Conservation (phyloP, 2,797 vertebrate genomes). For the Typhlichthys subterraneus region DNA sequence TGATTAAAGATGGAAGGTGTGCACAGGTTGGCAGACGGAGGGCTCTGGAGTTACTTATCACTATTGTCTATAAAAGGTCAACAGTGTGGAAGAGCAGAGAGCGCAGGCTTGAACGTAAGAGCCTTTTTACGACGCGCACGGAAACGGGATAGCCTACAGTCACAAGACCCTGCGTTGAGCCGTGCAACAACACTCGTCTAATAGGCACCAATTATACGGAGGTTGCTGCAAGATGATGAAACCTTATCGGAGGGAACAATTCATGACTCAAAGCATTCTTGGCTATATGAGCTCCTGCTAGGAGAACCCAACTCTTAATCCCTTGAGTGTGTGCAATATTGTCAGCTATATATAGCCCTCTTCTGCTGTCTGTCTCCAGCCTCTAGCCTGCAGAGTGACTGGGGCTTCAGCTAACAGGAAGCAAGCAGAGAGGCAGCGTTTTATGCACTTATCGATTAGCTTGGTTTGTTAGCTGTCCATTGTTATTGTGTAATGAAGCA, state of each 20-base stretch:
- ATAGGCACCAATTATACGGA: constrained; percentile 90
- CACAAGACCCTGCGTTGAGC: constrained; percentile 83
- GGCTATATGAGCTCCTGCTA: constrained; percentile 88
- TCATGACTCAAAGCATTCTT: constrained; percentile 98
- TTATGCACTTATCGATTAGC: constrained; percentile 71
- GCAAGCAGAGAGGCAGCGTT: constrained; percentile 58
- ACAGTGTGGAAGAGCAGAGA: constrained; percentile 73
- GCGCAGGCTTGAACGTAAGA: constrained; percentile 74
- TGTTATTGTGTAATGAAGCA: constrained; percentile 74
- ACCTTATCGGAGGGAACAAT: constrained; percentile 98
- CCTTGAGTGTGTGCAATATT: constrained; percentile 93
- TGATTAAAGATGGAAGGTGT: constrained; percentile 33
- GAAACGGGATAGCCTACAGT: constrained; percentile 88
- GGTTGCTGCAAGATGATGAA: constrained; percentile 91
- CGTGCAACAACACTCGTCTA: constrained; percentile 74
- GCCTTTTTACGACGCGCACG: constrained; percentile 80
- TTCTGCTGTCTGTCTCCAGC: constrained; percentile 7
- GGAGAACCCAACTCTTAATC: constrained; percentile 88
- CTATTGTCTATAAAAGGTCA: constrained; percentile 86
- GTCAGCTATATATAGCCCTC: constrained; percentile 92
- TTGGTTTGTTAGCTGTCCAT: constrained; percentile 64
- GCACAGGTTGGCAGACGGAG: background rate
- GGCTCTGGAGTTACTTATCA: constrained; percentile 72
- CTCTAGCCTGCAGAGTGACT: constrained; percentile 69
- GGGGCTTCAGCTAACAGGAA: constrained; percentile 73